Base-by-base conservation (phyloP, 2,113 vertebrate species). In the Conger conger region DNA sequence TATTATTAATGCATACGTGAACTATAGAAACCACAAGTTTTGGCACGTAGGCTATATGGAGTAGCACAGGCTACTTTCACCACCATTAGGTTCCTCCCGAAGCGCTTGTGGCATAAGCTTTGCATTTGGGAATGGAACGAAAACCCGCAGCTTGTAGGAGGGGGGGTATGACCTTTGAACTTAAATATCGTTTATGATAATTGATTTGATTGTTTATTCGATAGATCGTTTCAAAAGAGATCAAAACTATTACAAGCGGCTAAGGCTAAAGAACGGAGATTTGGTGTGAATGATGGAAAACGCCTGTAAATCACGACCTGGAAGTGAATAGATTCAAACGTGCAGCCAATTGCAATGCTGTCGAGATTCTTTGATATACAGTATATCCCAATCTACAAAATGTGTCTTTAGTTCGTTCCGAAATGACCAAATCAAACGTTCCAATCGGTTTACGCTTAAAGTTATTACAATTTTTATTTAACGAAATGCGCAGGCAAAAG, bases 161-260 rank as follows among this genome's bases (percentile, higher is more conserved):
- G 79, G 79, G 79, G 78, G 79, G 17, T 15, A 80, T 80, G 79
- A 80, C 79, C 79, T 80, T 50, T 80, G 79, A 80, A 80, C 79
- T n/a, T 45, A 20, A 80, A 45, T 80, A 16, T 80, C 37, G 37
- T 80, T 80, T 80, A 50, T 50, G 79, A 42, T 79, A 38, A 79
- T 42, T 37, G 3, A 40, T 45, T 45, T 27, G 18, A 68, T 68
- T 68, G 68, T 73, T 73, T n/a, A 73, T 20, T 63, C 57, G 18
- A 23, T 23, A 63, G 23, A 9, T 63, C 23, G 27, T 63, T 63
- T 63, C 27, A 2, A 27, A 33, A 73, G n/a, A 33, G n/a, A n/a
- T 7, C 1, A n/a, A 33, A 73, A 73, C 57, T 4, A 73, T 73
- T 73, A 73, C 15, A 33, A n/a, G 45, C 35, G 16, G 50, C 23